phyloP scores from a whole-genome alignment of 2,113 vertebrate species.

The Urocolius indicus region DNA sequence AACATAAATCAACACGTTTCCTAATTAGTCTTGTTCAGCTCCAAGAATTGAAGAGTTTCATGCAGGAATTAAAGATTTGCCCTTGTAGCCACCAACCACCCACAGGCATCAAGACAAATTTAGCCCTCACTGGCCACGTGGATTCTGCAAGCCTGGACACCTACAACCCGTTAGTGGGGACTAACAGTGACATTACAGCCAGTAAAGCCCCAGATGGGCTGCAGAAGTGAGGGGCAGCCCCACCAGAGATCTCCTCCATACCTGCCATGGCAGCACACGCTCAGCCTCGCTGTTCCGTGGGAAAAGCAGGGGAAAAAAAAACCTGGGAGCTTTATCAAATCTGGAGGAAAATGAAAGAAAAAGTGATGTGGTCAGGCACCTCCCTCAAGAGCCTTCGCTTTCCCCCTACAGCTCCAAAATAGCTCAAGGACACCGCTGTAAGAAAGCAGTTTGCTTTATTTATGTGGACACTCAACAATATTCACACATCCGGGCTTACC shows the following conservation, averaged over 20 bases:
- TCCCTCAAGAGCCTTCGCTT: not conserved
- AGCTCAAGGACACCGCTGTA: not conserved
- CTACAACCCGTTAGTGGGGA: not conserved
- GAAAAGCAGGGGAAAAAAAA: not conserved
- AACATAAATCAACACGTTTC: not conserved
- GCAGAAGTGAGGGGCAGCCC: not conserved
- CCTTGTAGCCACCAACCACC: not conserved
- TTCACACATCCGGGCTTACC: not conserved
- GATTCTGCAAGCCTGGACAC: not conserved
- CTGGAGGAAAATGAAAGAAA: slow-evolving; percentile 42
- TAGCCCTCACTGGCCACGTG: not conserved
- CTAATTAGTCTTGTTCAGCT: not conserved
- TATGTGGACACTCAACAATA: not conserved
- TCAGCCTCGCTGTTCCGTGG: not conserved
- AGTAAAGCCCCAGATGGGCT: not conserved
- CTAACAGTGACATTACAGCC: not conserved
- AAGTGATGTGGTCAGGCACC: not conserved
- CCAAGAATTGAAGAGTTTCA: not conserved
- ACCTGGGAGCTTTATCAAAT: not conserved
- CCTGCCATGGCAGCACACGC: slow-evolving; percentile 72
- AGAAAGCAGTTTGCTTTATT: not conserved
- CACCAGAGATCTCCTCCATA: not conserved
- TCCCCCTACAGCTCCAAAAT: not conserved
- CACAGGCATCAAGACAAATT: not conserved
- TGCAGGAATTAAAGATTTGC: not conserved